Evolutionary conservation across 1,140 invertebrate species (phyloP), one percentile per base, ranked within the genome.

Genomic region (Anadara kagoshimensis): DNA sequence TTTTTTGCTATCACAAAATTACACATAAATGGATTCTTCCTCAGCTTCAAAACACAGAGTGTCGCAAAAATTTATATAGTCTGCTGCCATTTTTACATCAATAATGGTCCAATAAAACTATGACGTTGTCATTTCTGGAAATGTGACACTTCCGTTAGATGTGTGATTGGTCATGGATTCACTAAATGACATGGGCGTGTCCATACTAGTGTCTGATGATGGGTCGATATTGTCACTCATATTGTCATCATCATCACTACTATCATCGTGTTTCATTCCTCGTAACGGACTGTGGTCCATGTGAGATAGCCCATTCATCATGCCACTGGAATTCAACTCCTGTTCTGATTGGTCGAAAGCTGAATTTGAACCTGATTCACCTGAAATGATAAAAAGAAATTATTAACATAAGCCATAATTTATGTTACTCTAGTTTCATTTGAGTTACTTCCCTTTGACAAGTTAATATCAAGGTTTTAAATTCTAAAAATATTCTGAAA

Each of bases 141-240:
- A 22, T 22, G 22, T 61, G 18, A 16, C 41, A 26, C 57, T 66
- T 51, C 63, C 41, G 43, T 73, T 57, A 24, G 63, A 65, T 61
- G 45, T 53, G n/a, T 64, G 49, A 20, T 29, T 49, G 45, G 29
- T 64, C 51, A 36, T 43, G 18, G 65, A 58, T 16, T 58, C 43
- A 58, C 44, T 41, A 24, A 47, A 63, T 56, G 72, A 54, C 36
- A 43, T 22, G 18, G 66, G 56, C 12, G 59, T 56, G 20, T 81
- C 79, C 44, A 78, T 65, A 68, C 73, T 78, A n/a, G 58, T 65
- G 62, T 80, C 76, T 5, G 76, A 75, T 20, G 72, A 61, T 12
- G 73, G 73, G 16, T 81, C 76, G 43, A 78, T 72, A 29, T 62
- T 73, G 49, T 81, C 79, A 79, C 78, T 79, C 36, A 79, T 41